Evolutionary conservation across 2,797 vertebrate genomes (phyloP).

Genomic region (Paguma larvata): DNA sequence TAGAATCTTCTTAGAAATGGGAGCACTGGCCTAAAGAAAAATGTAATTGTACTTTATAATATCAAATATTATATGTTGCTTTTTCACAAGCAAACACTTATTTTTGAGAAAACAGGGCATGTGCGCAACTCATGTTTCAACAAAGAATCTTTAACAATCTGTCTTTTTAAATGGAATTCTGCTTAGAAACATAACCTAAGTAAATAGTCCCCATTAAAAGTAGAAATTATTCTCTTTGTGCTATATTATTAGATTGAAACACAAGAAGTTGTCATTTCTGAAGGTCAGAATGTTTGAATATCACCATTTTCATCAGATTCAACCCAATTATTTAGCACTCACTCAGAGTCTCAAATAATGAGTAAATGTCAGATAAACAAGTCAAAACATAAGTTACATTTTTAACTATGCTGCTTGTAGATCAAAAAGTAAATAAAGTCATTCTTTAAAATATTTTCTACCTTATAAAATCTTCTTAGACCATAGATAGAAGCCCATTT

Average conservation of each 20-base stretch:
- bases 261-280: background rate
- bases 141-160: background rate
- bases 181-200: background rate
- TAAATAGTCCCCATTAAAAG: background rate
- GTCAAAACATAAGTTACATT: background rate
- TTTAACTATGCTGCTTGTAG: background rate
- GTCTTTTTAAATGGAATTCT: background rate
- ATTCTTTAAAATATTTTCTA: background rate
- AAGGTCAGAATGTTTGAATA: background rate
- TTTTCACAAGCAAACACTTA: background rate
- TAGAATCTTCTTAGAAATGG: background rate
- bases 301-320: background rate
- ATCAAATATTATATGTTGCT: background rate
- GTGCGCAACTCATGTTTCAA: background rate
- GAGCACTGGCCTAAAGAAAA: background rate
- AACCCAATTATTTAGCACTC: background rate
- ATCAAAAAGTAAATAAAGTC: background rate
- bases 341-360: background rate
- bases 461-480: background rate
- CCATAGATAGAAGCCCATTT: background rate
- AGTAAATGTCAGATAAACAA: constrained; percentile 1
- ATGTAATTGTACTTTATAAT: background rate
- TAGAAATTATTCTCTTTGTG: background rate
- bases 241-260: background rate
- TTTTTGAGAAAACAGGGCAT: background rate